phyloP scores from a whole-genome alignment of 2,113 vertebrate genomes.

The Alectura lathami region DNA sequence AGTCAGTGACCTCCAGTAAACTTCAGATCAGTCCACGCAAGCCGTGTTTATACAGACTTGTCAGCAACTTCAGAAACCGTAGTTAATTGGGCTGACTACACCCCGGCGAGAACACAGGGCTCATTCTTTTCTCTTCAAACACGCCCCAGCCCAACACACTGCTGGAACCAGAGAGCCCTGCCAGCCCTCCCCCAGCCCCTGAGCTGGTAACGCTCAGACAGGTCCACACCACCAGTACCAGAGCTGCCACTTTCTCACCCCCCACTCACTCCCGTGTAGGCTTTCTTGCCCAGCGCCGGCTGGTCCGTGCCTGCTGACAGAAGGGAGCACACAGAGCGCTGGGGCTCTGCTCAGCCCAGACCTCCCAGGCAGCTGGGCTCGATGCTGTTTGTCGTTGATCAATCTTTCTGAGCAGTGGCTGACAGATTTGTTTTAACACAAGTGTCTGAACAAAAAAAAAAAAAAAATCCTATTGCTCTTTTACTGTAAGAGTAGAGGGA shows the following conservation, averaged over 20 bases:
- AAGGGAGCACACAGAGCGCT: background rate
- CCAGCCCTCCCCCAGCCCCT: background rate
- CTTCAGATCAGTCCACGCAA: background rate
- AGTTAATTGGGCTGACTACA: background rate
- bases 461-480: background rate
- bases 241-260: background rate
- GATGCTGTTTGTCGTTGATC: background rate
- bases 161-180: background rate
- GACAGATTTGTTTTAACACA: background rate
- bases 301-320: background rate
- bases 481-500: background rate
- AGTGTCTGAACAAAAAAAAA: background rate
- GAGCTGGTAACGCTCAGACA: background rate
- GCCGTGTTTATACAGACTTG: constrained; percentile 16
- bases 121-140: background rate
- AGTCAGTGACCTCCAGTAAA: background rate
- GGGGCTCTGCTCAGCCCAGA: constrained; percentile 31
- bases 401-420: background rate
- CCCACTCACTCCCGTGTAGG: too few species aligned
- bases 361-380: constrained; percentile 65
- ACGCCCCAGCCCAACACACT: accelerated
- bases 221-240: background rate
- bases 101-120: background rate
- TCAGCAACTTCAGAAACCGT: background rate
- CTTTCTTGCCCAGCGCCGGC: background rate